Conservation (phyloP, 2,113 vertebrate species). For the Meles meles region DNA sequence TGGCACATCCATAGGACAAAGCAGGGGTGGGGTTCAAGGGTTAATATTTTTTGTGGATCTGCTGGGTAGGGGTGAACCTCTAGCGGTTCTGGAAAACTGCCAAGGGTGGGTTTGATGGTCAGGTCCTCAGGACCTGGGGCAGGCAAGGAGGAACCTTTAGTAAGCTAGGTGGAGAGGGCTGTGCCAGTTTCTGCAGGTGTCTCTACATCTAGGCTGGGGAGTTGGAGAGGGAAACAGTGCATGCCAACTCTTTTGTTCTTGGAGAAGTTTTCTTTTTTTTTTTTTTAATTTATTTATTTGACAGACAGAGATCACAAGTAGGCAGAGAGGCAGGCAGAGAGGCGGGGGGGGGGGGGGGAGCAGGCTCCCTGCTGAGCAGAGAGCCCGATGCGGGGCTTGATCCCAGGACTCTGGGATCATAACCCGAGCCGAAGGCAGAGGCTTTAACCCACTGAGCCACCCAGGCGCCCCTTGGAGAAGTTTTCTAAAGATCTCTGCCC, state of each 20-base stretch:
- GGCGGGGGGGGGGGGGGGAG: too few relatives aligned
- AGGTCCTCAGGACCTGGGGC: not conserved
- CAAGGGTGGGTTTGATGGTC: not conserved
- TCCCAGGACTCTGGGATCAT: too few relatives aligned
- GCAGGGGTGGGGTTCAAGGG: not conserved
- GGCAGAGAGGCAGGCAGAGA: too few relatives aligned
- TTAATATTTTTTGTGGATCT: not conserved
- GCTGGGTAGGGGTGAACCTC: not conserved
- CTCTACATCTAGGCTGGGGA: not conserved
- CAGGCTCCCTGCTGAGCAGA: too few relatives aligned
- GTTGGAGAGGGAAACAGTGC: not conserved
- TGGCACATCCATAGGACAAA: not conserved
- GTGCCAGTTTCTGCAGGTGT: not conserved
- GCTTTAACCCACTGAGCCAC: too few relatives aligned
- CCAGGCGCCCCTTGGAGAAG: too few relatives aligned
- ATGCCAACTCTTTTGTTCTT: not conserved
- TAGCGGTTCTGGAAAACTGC: not conserved
- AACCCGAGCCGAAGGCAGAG: too few relatives aligned
- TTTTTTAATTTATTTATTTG: too few relatives aligned
- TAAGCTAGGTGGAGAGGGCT: not conserved
- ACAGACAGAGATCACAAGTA: too few relatives aligned
- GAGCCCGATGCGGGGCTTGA: too few relatives aligned
- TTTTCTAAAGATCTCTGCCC: not conserved
- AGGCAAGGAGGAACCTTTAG: not conserved
- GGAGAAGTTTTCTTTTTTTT: not conserved